Evolutionary conservation across 2,113 vertebrate genomes (phyloP).

Genomic region (Otus sunia): DNA sequence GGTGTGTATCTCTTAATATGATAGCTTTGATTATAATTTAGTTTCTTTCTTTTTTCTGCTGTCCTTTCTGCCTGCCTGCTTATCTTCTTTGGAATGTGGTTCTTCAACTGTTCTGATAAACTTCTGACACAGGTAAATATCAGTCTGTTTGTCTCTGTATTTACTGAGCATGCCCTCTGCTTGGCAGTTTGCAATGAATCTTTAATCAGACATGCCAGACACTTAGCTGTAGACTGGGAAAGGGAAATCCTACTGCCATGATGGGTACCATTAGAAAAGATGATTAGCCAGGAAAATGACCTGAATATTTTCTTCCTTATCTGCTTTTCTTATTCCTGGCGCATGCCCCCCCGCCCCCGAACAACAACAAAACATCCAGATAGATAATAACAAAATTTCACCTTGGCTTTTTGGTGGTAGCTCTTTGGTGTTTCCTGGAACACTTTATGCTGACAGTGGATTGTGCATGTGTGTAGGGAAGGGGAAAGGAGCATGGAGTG

Average conservation of each 20-base stretch:
- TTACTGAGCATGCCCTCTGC: background rate
- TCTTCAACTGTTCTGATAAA: constrained; percentile 27
- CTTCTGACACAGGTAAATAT: constrained; percentile 41
- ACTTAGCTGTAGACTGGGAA: background rate
- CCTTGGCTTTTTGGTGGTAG: background rate
- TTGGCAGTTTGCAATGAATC: background rate
- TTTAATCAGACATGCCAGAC: background rate
- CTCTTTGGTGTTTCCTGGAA: background rate
- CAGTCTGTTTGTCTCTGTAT: background rate
- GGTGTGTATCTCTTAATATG: background rate
- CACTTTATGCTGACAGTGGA: background rate
- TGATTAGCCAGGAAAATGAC: background rate
- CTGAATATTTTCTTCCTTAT: background rate
- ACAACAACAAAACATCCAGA: background rate
- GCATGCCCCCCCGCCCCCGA: too few relatives aligned
- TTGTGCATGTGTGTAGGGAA: background rate
- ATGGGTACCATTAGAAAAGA: background rate
- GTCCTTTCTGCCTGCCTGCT: background rate
- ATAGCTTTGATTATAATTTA: background rate
- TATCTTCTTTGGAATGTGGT: constrained; percentile 27
- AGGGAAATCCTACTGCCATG: background rate
- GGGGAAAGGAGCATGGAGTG: background rate
- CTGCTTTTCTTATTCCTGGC: background rate
- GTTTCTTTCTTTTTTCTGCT: background rate
- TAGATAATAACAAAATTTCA: background rate